A percentile compares a stretch with the other conserved stretches of the same genome.
Conservation (phyloP, 2,113 vertebrate species). For the Trichechus manatus region DNA sequence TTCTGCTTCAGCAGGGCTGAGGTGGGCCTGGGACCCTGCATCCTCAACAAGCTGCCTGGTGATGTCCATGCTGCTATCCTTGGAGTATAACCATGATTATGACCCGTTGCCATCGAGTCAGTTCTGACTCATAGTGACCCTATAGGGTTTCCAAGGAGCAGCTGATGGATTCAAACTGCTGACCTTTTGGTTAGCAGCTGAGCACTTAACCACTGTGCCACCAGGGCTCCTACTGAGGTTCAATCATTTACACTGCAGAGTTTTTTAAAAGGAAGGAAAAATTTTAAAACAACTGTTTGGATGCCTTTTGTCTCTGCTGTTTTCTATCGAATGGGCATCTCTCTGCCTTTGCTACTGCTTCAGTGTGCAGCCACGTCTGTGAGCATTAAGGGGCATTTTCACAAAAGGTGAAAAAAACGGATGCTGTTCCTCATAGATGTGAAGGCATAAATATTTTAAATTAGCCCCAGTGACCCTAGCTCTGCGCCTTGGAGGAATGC, state of each 20-base stretch:
- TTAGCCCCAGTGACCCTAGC: not conserved
- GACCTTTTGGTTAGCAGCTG: too few relatives aligned
- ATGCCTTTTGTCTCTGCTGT: slow-evolving; percentile 2
- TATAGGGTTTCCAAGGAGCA: too few relatives aligned
- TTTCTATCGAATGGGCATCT: not conserved
- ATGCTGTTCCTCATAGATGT: not conserved
- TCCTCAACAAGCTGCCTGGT: not conserved
- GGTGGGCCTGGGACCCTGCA: not conserved
- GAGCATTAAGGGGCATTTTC: slow-evolving; percentile 64
- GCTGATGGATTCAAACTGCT: too few relatives aligned
- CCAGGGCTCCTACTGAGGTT: not conserved
- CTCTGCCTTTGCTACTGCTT: not conserved
- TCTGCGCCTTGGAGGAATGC: not conserved
- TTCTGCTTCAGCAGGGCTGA: not conserved
- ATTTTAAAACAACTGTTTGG: not conserved
- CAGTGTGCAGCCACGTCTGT: not conserved
- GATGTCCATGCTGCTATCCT: not conserved
- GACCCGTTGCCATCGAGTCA: too few relatives aligned
- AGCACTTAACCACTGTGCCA: too few relatives aligned
- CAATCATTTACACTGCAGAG: not conserved
- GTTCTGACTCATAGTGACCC: too few relatives aligned
- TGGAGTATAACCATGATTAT: not conserved
- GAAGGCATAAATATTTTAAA: not conserved
- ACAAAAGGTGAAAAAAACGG: slow-evolving; percentile 57
- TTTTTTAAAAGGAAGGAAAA: not conserved